Conservation (phyloP, 2,113 vertebrate genomes). For the Eidolon helvum region DNA sequence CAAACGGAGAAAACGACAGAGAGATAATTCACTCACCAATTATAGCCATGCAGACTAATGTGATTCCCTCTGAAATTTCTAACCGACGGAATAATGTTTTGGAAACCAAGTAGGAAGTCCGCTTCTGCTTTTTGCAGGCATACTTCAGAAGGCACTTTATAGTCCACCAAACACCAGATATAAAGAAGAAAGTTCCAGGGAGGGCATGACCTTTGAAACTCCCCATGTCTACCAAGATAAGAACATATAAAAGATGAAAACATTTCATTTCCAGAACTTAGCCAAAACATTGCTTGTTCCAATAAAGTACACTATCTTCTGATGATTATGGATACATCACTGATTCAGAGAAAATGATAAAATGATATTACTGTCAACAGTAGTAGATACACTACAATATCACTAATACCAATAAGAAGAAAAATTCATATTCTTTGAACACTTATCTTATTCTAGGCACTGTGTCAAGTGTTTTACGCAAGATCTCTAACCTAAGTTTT, state of each 20-base stretch:
- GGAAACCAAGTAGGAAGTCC: conserved; percentile 85
- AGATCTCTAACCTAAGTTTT: neutral
- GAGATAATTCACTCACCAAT: conserved; percentile 85
- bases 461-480: neutral
- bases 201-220: conserved; percentile 96
- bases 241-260: neutral
- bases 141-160: conserved; percentile 90
- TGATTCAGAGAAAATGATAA: neutral
- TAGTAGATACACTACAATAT: neutral
- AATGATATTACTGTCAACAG: neutral
- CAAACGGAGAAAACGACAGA: neutral
- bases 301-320: neutral
- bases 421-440: neutral
- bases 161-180: conserved; percentile 95
- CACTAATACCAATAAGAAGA: neutral
- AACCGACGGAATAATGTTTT: conserved; percentile 88
- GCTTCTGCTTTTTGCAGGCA: conserved; percentile 89
- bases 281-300: neutral
- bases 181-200: conserved; percentile 92
- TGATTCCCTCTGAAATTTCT: conserved; percentile 90
- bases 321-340: neutral
- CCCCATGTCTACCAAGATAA: conserved; percentile 82
- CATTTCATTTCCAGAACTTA: neutral
- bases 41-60: conserved; percentile 87
- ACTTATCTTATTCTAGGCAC: neutral